phyloP scores from a whole-genome alignment of 2,797 vertebrate genomes.

The Enteromius treurensis region DNA sequence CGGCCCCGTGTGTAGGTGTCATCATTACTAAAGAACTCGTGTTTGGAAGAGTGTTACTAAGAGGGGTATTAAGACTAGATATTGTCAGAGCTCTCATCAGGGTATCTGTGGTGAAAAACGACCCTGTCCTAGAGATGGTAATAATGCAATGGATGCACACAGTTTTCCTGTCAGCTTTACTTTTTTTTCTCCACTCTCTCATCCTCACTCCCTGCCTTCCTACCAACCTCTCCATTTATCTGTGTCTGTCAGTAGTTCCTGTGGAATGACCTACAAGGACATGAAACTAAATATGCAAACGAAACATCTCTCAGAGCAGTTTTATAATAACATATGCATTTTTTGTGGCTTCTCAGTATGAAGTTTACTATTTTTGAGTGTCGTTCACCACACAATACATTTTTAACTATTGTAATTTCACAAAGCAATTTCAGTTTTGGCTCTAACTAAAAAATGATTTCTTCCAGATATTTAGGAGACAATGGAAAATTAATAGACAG shows the following conservation, averaged over 20 bases:
- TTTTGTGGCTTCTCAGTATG: neutral
- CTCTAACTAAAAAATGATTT: neutral
- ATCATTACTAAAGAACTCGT: conserved; percentile 8
- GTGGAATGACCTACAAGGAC: conserved; percentile 27
- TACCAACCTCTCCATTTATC: conserved; percentile 37
- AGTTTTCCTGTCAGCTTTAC: conserved; percentile 38
- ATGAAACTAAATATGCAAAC: conserved; percentile 12
- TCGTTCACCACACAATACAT: neutral
- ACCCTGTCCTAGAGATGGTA: conserved; percentile 89
- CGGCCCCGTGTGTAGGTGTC: neutral
- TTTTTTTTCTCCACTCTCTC: neutral
- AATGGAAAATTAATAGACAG: no score
- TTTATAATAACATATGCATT: neutral
- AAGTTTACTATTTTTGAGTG: neutral
- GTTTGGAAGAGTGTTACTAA: conserved; percentile 29
- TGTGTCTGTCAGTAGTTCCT: conserved; percentile 28
- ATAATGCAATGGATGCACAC: conserved; percentile 68
- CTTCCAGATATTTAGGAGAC: neutral
- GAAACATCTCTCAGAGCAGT: neutral
- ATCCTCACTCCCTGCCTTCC: conserved; percentile 23
- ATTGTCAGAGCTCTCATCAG: conserved; percentile 79
- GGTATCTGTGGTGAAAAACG: conserved; percentile 93
- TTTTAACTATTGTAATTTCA: neutral
- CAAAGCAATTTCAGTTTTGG: neutral
- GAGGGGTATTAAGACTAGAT: conserved; percentile 35